phyloP scores from a whole-genome alignment of 2,113 vertebrate species.

The Corythornis vintsioides region DNA sequence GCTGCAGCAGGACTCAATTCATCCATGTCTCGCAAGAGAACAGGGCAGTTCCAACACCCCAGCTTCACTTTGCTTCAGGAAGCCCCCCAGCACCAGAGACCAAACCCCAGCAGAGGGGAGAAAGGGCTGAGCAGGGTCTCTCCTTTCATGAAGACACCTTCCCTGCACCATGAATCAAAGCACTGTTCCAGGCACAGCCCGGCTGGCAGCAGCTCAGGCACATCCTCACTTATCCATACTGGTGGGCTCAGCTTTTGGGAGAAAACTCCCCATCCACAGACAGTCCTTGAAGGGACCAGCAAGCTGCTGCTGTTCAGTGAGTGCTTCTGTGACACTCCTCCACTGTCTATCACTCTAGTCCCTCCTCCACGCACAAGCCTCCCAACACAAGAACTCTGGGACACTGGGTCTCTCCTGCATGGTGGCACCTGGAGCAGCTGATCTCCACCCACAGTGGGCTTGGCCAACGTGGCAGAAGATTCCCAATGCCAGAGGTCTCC shows the following conservation, averaged over 20 bases:
- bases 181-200: background rate
- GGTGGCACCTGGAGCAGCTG: background rate
- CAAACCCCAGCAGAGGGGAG: background rate
- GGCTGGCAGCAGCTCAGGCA: background rate
- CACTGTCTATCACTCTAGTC: background rate
- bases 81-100: background rate
- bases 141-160: background rate
- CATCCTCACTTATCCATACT: rapidly evolving
- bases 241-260: background rate
- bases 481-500: background rate
- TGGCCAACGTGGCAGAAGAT: rapidly evolving
- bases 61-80: rapidly evolving
- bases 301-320: no score
- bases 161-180: rapidly evolving
- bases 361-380: background rate
- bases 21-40: rapidly evolving
- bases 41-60: rapidly evolving
- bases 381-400: background rate
- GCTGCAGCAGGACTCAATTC: background rate
- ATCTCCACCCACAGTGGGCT: rapidly evolving
- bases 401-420: rapidly evolving
- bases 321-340: background rate
- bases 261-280: background rate
- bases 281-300: background rate
- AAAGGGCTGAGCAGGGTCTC: no score